Base-by-base conservation (phyloP, 2,888 invertebrate species). In the Hedychridium roseum region DNA sequence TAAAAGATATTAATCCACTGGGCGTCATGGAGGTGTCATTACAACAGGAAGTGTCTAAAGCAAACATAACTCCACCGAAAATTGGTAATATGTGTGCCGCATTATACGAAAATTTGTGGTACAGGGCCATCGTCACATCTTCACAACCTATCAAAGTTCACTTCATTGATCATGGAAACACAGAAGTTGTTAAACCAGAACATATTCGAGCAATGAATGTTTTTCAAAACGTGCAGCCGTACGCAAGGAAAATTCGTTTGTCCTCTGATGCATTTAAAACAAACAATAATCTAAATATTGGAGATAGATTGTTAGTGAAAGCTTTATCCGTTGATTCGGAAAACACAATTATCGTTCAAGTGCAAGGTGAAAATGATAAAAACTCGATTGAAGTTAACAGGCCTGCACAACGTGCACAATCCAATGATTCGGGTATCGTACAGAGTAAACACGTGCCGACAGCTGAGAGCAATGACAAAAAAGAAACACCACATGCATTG, bases 91-190 rank as follows among this genome's bases (percentile, higher is more conserved):
- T 62, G 2, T 74, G 68, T 31, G 68, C 64, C 0, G 40, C 54
- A 1, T 2, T 56, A 3, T 64, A 47, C 30, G 56, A 57, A 2
- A 11, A 7, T 1, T 1, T 57, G 4, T 76, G 73, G 73, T 64
- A 70, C 17, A 53, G 77, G 44, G 71, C 49, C 2, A 9, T 43
- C 0, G 35, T 77, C 11, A 21, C 45, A 2, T 50, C 57, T 1
- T 1, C 55, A 1, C 48, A 58, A 16, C 75, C 75, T 5, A 2
- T 50, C n/a, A 59, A 14, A 0, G 38, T 71, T 1, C 54, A 55
- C 9, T 70, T 51, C 12, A 36, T 73, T 2, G 75, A 75, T 54
- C 74, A 46, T 15, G 75, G 74, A 1, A 63, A 70, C 7, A 54
- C 54, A 1, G 51, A 60, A 17, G n/a, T 32, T 1, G 2, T 56